Base-by-base conservation (phyloP, 1,140 invertebrate genomes). In the Lordiphosa clarofinis region DNA sequence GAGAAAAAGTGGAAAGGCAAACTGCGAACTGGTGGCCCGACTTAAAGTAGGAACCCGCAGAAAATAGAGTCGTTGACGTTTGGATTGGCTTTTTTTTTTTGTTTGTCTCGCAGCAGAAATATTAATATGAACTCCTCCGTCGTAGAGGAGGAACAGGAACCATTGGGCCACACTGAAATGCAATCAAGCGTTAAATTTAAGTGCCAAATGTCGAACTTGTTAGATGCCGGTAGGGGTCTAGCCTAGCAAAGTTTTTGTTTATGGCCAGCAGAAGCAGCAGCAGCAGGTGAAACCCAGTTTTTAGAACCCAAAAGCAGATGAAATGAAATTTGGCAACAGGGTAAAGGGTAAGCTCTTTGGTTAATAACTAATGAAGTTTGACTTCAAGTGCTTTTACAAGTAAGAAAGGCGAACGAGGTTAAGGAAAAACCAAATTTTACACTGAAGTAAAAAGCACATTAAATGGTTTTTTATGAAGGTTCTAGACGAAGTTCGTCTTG, bases 101-200 rank as follows among this genome's bases (percentile, higher is more conserved):
- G 43, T 46, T 46, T 21, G 12, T 13, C 21, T 72, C 72, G 11
- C 13, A 13, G 39, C 3, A 53, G 38, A 31, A 42, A 61, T 70
- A 69, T 69, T 64, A 64, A 68, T 64, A 49, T 49, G 31, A 33
- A 49, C n/a, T n/a, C n/a, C 15, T 40, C 21, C 37, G 24, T 21
- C 3, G 24, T 28, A 6, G 4, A 33, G 24, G 52, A 5, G 52
- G 13, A 38, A 54, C 21, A 12, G 44, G 49, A 36, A 49, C 37
- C 36, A 28, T 7, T 47, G 6, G 48, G 44, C 28, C 43, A 47
- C 43, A 47, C 40, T 37, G 67, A 52, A 75, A 76, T 76, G 76
- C 76, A 81, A 81, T 81, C 76, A 82, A 76, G 76, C 76, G 76
- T 81, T 81, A 81, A 82, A 81, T 81, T 81, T 81, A 81, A 82